Percentiles rank a stretch among this genome's conserved stretches.
phyloP scores from a whole-genome alignment of 2,113 vertebrate species.

The Chionomys nivalis region DNA sequence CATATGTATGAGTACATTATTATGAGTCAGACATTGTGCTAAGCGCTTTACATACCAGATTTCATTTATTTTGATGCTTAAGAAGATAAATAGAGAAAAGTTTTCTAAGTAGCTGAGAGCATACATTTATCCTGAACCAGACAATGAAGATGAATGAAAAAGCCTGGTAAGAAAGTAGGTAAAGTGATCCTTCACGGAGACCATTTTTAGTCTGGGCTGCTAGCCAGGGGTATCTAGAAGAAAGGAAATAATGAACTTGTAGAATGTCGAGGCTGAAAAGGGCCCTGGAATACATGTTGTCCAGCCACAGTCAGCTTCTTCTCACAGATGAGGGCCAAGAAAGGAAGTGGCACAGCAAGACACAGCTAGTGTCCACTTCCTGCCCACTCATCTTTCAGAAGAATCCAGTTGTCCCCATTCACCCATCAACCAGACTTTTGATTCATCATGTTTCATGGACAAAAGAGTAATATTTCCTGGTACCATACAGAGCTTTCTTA shows the following conservation, averaged over 20 bases:
- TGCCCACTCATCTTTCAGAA: neutral
- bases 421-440: neutral
- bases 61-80: slow-evolving; percentile 68
- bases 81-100: slow-evolving; percentile 66
- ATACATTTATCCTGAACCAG: slow-evolving; percentile 47
- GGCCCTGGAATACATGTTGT: neutral
- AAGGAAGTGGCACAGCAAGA: neutral
- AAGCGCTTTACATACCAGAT: slow-evolving; percentile 54
- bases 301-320: neutral
- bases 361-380: neutral
- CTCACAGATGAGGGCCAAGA: slow-evolving; percentile 13
- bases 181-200: slow-evolving; percentile 58
- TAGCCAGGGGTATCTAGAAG: slow-evolving; percentile 63
- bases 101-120: slow-evolving; percentile 45
- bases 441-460: neutral
- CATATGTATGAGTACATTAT: slow-evolving; percentile 23
- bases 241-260: slow-evolving; percentile 72
- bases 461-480: neutral
- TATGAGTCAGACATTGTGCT: slow-evolving; percentile 48
- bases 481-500: neutral
- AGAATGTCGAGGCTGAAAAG: slow-evolving; percentile 45
- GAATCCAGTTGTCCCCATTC: neutral
- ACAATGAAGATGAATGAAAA: slow-evolving; percentile 77
- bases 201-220: slow-evolving; percentile 68
- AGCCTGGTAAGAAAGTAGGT: slow-evolving; percentile 49